Evolutionary conservation across 2,113 vertebrate species (phyloP).

Genomic region (Hippocampus comes): DNA sequence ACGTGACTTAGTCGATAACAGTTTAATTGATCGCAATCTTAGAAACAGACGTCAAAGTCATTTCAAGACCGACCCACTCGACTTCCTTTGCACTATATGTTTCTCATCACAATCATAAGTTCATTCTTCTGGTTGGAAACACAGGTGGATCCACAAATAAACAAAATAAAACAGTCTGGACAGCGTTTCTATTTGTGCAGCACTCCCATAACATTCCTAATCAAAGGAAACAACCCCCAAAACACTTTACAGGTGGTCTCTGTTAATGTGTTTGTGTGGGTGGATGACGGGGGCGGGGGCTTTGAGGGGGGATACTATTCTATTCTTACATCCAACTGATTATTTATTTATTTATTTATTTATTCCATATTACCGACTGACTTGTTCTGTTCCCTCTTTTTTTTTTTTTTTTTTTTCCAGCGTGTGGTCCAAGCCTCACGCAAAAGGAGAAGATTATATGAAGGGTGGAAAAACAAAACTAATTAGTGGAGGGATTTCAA

Average conservation of each 20-base stretch:
- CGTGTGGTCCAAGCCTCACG: slow-evolving; percentile 48
- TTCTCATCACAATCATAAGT: slow-evolving; percentile 45
- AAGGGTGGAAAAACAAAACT: slow-evolving; percentile 69
- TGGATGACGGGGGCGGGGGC: slow-evolving; percentile 1
- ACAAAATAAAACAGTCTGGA: slow-evolving; percentile 63
- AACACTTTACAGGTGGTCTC: slow-evolving; percentile 68
- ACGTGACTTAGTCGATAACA: not conserved
- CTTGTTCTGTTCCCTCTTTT: slow-evolving; percentile 33
- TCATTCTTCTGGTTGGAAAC: slow-evolving; percentile 62
- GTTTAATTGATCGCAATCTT: not conserved
- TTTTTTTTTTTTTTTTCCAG: slow-evolving; percentile 10
- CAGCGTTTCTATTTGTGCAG: slow-evolving; percentile 59
- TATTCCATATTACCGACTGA: slow-evolving; percentile 46
- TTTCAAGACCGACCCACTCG: slow-evolving; percentile 16
- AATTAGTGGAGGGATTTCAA: slow-evolving; percentile 70
- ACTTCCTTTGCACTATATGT: slow-evolving; percentile 45
- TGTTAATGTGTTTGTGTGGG: slow-evolving; percentile 26
- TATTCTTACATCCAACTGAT: slow-evolving; percentile 54
- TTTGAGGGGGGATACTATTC: slow-evolving; percentile 31
- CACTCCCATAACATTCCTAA: slow-evolving; percentile 65
- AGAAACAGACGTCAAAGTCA: slow-evolving; percentile 15
- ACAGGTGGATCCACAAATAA: slow-evolving; percentile 71
- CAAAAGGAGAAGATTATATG: slow-evolving; percentile 63
- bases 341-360: slow-evolving; percentile 38
- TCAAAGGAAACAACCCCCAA: slow-evolving; percentile 67